phyloP scores from a whole-genome alignment of 2,797 vertebrate genomes.

The Peromyscus melanophrys region DNA sequence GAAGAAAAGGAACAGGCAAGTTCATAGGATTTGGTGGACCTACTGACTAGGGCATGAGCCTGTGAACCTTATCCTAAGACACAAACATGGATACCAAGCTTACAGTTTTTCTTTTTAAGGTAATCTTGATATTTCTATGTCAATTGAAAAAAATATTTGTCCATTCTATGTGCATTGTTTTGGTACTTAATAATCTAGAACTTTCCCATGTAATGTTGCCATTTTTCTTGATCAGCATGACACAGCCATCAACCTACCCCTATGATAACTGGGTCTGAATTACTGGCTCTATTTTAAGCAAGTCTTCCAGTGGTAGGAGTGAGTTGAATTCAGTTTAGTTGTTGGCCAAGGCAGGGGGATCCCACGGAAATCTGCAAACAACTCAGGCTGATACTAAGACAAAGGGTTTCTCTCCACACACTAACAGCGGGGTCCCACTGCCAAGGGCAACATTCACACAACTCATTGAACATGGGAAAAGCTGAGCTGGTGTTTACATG shows the following conservation, averaged over 20 bases:
- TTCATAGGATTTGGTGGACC: background rate
- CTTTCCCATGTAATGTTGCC: background rate
- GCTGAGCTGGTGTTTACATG: background rate
- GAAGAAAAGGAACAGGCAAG: background rate
- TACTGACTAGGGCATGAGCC: background rate
- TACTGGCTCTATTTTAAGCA: background rate
- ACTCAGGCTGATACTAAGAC: background rate
- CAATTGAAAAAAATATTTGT: background rate
- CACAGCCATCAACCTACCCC: too few relatives aligned
- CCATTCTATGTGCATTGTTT: background rate
- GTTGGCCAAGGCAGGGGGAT: background rate
- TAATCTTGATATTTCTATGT: background rate
- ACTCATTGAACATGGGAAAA: background rate
- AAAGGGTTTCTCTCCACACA: background rate
- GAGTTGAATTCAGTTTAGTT: background rate
- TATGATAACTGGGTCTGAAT: background rate
- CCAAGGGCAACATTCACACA: background rate
- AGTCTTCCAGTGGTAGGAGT: background rate
- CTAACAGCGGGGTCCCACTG: background rate
- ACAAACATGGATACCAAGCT: background rate
- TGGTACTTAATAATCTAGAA: background rate
- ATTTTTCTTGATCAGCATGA: background rate
- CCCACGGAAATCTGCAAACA: background rate
- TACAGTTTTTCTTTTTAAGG: background rate
- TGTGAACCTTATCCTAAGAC: background rate